Conservation (phyloP, 2,797 vertebrate species). For the Limosa lapponica region DNA sequence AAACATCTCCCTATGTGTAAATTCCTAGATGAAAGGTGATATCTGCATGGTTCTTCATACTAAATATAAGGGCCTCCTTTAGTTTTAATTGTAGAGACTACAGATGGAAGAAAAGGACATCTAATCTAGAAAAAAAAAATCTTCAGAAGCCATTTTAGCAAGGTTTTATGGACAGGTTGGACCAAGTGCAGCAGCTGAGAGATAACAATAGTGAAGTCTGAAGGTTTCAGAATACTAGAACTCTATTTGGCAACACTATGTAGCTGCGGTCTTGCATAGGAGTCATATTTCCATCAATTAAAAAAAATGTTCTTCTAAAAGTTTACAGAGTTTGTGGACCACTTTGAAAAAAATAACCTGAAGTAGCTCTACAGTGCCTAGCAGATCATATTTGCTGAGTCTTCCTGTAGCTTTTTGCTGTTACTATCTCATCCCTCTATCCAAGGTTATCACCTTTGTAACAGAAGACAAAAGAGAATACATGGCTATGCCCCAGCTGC, state of each 20-base stretch:
- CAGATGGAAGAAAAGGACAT: background rate
- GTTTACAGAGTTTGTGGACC: background rate
- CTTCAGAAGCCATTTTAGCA: background rate
- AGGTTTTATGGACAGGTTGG: background rate
- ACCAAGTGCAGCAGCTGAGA: background rate
- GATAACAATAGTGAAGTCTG: background rate
- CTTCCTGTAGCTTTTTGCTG: background rate
- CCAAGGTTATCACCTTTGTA: background rate
- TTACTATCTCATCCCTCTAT: background rate
- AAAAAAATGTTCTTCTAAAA: background rate
- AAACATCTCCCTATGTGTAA: background rate
- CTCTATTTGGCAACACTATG: background rate
- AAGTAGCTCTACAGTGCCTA: background rate
- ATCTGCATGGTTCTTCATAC: background rate
- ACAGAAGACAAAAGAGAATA: background rate
- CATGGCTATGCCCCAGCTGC: background rate
- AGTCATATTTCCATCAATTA: background rate
- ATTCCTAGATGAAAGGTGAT: background rate
- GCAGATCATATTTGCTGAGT: background rate
- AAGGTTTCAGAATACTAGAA: background rate
- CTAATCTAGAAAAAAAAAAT: background rate
- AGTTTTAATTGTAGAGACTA: background rate
- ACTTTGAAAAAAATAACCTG: background rate
- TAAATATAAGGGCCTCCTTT: background rate
- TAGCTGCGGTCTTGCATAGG: background rate